Conservation (phyloP, 2,113 vertebrate genomes). For the Bos indicus region DNA sequence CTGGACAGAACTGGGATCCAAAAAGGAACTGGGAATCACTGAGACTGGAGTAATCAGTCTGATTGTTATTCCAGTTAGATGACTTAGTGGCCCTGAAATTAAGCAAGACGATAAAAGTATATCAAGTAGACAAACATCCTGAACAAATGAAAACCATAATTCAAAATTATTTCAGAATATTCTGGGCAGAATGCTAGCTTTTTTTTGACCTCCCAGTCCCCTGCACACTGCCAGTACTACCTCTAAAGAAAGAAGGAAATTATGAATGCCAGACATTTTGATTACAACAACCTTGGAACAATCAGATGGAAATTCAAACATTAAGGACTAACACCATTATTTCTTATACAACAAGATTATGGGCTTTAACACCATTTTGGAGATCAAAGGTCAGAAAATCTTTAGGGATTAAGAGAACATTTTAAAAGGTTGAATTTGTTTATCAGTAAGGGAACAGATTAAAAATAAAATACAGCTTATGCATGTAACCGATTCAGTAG, state of each 20-base stretch:
- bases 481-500: background rate
- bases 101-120: slow-evolving; percentile 28
- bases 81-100: slow-evolving; percentile 77
- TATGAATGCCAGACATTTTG: background rate
- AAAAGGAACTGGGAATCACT: slow-evolving; percentile 92
- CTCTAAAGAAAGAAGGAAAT: slow-evolving; percentile 12
- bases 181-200: background rate
- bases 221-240: background rate
- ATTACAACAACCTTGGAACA: slow-evolving; percentile 1
- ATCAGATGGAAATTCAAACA: slow-evolving; percentile 4
- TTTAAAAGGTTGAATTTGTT: slow-evolving; percentile 24
- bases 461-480: background rate
- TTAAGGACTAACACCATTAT: background rate
- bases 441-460: background rate
- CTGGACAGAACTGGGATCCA: slow-evolving; percentile 91
- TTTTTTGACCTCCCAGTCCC: background rate
- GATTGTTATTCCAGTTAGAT: slow-evolving; percentile 72
- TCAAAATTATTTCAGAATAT: slow-evolving; percentile 25
- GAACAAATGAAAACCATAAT: slow-evolving; percentile 33
- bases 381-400: background rate
- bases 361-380: background rate
- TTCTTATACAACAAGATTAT: background rate
- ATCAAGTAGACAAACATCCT: background rate
- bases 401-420: background rate
- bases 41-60: slow-evolving; percentile 83